Evolutionary conservation across 2,797 vertebrate genomes (phyloP).

Genomic region (Alfaro cultratus): DNA sequence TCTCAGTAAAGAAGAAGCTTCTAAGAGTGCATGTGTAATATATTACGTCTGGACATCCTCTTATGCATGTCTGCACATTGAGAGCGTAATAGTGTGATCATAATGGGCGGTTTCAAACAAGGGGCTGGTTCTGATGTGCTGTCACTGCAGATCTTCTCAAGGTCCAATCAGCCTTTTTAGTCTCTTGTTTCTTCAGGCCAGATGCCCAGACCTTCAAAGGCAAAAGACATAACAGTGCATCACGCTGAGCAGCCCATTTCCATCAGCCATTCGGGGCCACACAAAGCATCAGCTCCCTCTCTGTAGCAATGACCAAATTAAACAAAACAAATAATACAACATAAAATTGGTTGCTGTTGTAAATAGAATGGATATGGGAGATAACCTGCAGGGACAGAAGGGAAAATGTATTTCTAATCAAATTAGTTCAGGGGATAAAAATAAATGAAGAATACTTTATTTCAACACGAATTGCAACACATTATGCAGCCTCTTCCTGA

Average conservation of each 20-base stretch:
- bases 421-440: neutral
- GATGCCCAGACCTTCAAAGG: constrained; percentile 37
- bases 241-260: constrained; percentile 1
- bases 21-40: constrained; percentile 21
- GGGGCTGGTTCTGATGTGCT: constrained; percentile 51
- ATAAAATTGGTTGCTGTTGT: neutral
- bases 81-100: constrained; percentile 61
- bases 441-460: neutral
- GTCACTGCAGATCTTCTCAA: constrained; percentile 60
- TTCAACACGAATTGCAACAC: neutral
- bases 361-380: neutral
- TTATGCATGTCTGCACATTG: constrained; percentile 54
- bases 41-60: constrained; percentile 31
- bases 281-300: neutral
- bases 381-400: neutral
- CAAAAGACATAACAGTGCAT: constrained; percentile 4
- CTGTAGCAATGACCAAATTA: neutral
- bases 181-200: constrained; percentile 40
- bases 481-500: neutral
- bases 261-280: neutral
- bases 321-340: neutral
- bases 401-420: neutral
- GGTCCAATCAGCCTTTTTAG: constrained; percentile 52
- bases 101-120: constrained; percentile 52
- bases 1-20: constrained; percentile 58